Base-by-base conservation (phyloP, 1,140 invertebrate genomes). In the Penaeus vannamei region DNA sequence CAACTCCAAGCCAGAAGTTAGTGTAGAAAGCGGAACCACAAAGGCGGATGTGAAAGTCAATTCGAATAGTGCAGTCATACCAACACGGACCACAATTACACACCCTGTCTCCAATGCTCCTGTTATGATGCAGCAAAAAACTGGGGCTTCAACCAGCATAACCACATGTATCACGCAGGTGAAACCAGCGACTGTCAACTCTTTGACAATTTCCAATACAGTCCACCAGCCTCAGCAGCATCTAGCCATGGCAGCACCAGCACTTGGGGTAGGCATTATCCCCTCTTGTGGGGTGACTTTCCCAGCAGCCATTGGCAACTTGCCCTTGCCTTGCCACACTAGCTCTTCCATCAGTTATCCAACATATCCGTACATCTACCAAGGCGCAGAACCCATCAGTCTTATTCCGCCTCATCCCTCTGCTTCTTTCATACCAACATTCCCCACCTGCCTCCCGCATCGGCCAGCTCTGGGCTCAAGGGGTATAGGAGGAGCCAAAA, bases 311-410 rank as follows among this genome's bases (percentile, higher is more conserved):
- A 77, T 84, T 62, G 80, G 88, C 60, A 90, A 84, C 53, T 60
- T 90, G 36, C 84, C 88, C 26, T 46, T 90, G 76, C 88, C 88
- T 72, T 90, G 85, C 26, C 85, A 90, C 46, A 82, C 88, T 62
- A 90, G 79, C 42, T 69, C 88, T 53, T 81, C 88, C 42, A 62
- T 90, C 17, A 69, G 60, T 32, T 90, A 90, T 29, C 88, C 88
- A 66, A 83, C 87, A 19, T 90, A 90, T n/a, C 88, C 84, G 8
- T 90, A 85, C 62, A 72, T 90, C 22, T 90, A 90, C 66, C 88
- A 90, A 69, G 79, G 64, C 59, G 61, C 84, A 85, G 88, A 90
- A 29, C 60, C 84, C 8, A 85, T 85, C 23, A 77, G 88, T 72
- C 88, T 90, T 72, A 90, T 89, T 36, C 82, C 87, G 29, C 60